Conservation (phyloP, 1,140 invertebrate species). For the Atta cephalotes region DNA sequence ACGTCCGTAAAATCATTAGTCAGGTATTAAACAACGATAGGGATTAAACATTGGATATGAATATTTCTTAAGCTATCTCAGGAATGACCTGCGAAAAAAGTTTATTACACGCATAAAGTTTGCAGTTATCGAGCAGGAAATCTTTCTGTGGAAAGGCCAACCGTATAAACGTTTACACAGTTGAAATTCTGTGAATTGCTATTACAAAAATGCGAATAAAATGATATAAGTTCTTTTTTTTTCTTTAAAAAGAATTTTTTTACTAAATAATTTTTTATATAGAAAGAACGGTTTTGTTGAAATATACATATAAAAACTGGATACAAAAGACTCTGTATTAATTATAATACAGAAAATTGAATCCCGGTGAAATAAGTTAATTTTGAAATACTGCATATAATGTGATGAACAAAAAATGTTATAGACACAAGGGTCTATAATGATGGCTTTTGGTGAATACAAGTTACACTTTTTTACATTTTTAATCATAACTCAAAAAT, state of each 20-base stretch:
- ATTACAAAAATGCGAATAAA: neutral
- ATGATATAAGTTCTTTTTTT: no score
- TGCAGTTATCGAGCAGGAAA: conserved; percentile 6
- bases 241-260: neutral
- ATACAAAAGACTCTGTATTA: no score
- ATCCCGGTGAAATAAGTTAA: no score
- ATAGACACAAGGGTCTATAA: no score
- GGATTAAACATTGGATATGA: conserved; percentile 18
- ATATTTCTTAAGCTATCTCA: neutral
- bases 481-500: no score
- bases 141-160: neutral
- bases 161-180: neutral
- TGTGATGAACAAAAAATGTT: no score
- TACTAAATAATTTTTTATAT: neutral
- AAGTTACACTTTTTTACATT: no score
- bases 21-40: conserved; percentile 16
- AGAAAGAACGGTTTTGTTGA: no score
- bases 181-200: conserved; percentile 4
- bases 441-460: no score
- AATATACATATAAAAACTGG: no score
- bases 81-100: conserved; percentile 28
- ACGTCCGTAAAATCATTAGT: conserved; percentile 33
- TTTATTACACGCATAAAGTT: conserved; percentile 34
- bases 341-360: no score
- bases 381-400: no score